Evolutionary conservation across 2,888 invertebrate genomes (phyloP), one percentile per base, ranked within the genome.

Genomic region (Cephonodes hylas): DNA sequence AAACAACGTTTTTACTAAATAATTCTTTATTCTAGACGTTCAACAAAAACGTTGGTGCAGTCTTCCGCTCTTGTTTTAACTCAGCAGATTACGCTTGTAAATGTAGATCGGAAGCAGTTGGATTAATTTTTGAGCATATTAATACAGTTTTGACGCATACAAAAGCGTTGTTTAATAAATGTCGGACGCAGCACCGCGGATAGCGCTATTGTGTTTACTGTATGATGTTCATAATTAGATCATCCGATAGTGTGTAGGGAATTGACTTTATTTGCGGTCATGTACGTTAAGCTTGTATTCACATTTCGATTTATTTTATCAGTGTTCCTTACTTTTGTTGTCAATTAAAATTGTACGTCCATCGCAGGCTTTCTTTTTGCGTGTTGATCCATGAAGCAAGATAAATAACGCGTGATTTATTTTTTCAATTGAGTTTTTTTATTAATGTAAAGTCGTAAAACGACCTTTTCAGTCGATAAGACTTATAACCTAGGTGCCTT

Each of bases 171-270:
- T 23, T 48, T 48, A n/a, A 48, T 27, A 8, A 8, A 53, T 31
- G 27, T 15, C 31, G 18, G 18, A 4, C 10, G 15, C 15, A 18
- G 53, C 53, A 27, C 27, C 48, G 23, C 23, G 13, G 46, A 46
- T 18, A 27, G 25, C 42, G 18, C 42, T 25, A 10, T 15, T 48
- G 59, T 67, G 66, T 66, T 67, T 64, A 66, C 56, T 44, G 46
- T 53, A 67, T 70, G 61, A 67, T 66, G 66, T 63, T 65, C 22
- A 65, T 70, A 68, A 72, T 69, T 69, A 71, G 67, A 71, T 74
- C 67, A 69, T 66, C 67, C 62, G 64, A 56, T 61, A 57, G 56
- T 31, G 18, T 20, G 15, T 23, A 42, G 22, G n/a, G 4, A 15
- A 23, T 38, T 6, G n/a, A 23, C 42, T 23, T 1, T 22, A n/a